phyloP scores from a whole-genome alignment of 2,797 vertebrate species.

The Gorsachius magnificus region DNA sequence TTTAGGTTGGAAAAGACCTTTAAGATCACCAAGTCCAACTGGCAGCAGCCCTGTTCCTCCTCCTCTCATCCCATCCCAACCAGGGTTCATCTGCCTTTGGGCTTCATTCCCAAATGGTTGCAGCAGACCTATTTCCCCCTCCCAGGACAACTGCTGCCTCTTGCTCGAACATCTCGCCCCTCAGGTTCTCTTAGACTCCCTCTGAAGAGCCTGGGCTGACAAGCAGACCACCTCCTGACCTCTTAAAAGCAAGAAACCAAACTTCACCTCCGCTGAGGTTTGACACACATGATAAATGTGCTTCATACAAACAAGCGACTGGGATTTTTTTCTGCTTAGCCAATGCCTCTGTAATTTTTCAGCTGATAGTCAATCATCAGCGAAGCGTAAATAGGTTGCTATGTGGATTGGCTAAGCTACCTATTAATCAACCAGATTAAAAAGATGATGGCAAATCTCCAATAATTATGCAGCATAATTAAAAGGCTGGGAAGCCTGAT shows the following conservation, averaged over 20 bases:
- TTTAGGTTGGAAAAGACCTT: too few relatives aligned
- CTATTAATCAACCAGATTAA: slow-evolving; percentile 56
- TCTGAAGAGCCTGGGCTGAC: neutral
- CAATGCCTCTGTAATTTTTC: neutral
- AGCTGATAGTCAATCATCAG: neutral
- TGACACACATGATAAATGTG: neutral
- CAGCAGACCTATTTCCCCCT: neutral
- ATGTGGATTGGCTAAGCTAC: neutral
- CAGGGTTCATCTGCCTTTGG: neutral
- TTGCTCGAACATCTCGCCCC: neutral
- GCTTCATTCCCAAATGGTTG: fast-evolving
- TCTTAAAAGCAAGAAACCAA: neutral
- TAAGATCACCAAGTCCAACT: too few relatives aligned
- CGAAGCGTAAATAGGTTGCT: slow-evolving; percentile 14
- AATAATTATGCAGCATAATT: slow-evolving; percentile 30
- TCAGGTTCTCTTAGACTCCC: fast-evolving
- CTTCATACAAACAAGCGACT: neutral
- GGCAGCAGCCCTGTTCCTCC: neutral
- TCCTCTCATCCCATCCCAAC: neutral
- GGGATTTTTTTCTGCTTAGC: neutral
- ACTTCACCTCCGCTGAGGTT: neutral
- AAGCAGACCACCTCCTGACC: neutral
- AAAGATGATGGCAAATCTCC: slow-evolving; percentile 31
- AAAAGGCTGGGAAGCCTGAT: slow-evolving; percentile 29
- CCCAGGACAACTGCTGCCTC: neutral